phyloP scores from a whole-genome alignment of 2,113 vertebrate species.

The Hydrolagus affinis region DNA sequence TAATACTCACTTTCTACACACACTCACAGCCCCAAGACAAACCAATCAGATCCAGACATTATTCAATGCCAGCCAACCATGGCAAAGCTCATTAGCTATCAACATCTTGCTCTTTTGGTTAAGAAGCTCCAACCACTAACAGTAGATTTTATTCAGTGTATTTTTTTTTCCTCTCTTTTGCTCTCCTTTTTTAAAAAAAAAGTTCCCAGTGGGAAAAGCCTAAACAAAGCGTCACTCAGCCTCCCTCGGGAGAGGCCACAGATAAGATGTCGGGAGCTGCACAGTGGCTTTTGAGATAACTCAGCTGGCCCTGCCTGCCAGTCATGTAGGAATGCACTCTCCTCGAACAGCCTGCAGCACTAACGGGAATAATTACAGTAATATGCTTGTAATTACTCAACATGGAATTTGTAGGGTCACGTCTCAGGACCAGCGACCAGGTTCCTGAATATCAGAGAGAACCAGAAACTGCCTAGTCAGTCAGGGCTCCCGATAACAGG shows the following conservation, averaged over 20 bases:
- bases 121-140: conserved; percentile 23
- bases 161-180: background rate
- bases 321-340: background rate
- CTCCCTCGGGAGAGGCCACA: conserved; percentile 21
- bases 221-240: conserved; percentile 25
- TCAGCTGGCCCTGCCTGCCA: background rate
- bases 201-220: conserved; percentile 6
- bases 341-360: background rate
- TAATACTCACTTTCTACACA: conserved; percentile 26
- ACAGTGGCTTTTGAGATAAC: conserved; percentile 13
- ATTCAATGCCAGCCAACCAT: conserved; percentile 56
- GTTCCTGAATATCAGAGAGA: background rate
- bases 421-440: conserved; percentile 1
- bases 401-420: conserved; percentile 15
- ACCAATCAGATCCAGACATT: conserved; percentile 49
- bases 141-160: conserved; percentile 29
- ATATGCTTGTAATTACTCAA: conserved; percentile 26
- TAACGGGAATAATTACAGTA: conserved; percentile 18
- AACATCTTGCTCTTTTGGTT: conserved; percentile 33
- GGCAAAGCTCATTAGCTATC: conserved; percentile 56
- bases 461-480: background rate
- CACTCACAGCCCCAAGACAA: conserved; percentile 51
- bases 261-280: conserved; percentile 27
- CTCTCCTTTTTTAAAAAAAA: background rate
- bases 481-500: background rate